Evolutionary conservation across 1,140 invertebrate genomes (phyloP), one percentile per base, ranked within the genome.

Genomic region (Leptopilina clavipes): DNA sequence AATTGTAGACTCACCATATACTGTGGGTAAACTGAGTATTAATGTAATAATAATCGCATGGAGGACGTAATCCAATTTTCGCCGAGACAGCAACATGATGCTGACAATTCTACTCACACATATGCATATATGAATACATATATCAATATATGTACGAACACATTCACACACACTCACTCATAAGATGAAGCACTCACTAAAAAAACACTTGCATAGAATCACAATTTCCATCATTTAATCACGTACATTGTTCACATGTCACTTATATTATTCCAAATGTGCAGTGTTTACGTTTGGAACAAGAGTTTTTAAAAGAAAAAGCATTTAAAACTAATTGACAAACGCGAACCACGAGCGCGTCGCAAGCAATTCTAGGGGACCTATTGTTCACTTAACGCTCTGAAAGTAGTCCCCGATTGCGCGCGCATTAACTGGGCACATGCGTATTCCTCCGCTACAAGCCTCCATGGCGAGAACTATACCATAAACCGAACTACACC

Each of bases 301-400:
- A 65, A 65, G 56, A 76, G 76, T 70, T 77, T 77, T 73, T 76
- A 72, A 83, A 82, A 17, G 71, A 71, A 86, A 84, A 85, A 80
- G 71, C 77, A 85, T 75, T 74, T 82, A 79, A 71, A 81, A 84
- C 73, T 77, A 79, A 74, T 86, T 85, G 79, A 88, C 86, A 85
- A 87, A 65, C 59, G 25, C 59, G 59, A 22, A 22, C 78, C 88
- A 86, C 86, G 87, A 85, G 82, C 89, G 89, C 89, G 89, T 88
- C 89, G 88, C 83, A 88, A 89, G 87, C 89, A 90, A 89, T 86
- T 90, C 89, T 90, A 87, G 84, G 80, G 80, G 75, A 85, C 86
- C 89, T 90, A 90, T 90, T 90, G 89, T 90, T 89, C 87, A 83
- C 84, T 85, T 87, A 87, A 88, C 87, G 88, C 88, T 88, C 85